These are phyloP conservation scores for Irena cyanogastra DNA, from an alignment of 2,113 vertebrate species.

Conservation along the genomic window DNA sequence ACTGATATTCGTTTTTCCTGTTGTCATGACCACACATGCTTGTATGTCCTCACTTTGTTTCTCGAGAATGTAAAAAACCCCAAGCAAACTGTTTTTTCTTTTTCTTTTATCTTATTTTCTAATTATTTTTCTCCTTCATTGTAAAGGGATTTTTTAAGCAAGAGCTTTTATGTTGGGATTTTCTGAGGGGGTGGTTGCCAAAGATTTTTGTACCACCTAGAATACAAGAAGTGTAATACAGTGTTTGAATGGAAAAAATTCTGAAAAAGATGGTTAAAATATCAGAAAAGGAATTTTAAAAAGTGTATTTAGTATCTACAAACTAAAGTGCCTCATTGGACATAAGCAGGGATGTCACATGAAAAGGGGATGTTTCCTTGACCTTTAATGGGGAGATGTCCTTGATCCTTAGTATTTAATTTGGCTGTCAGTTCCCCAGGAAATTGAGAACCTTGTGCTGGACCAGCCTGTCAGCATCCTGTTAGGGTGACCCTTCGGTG, in stretches of 20 bases:
- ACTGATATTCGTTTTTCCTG: not conserved
- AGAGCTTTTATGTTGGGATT: not conserved
- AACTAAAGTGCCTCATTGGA: not conserved
- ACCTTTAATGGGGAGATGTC: not conserved
- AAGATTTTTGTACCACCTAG: not conserved
- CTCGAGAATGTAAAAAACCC: not conserved
- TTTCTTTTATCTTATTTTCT: not conserved
- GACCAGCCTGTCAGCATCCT: not conserved
- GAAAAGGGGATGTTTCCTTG: not conserved
- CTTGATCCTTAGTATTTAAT: not conserved
- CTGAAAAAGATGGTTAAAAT: not conserved
- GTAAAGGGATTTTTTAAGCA: not conserved
- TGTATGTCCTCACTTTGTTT: not conserved
- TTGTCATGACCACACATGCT: not conserved
- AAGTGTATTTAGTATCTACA: not conserved
- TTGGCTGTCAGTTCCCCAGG: not conserved
- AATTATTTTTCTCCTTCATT: not conserved
- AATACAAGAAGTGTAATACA: not conserved
- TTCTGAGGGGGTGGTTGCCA: not conserved
- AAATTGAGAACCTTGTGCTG: not conserved
- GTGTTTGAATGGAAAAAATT: not conserved
- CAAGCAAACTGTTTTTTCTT: not conserved
- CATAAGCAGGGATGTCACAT: not conserved
- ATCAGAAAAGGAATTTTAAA: not conserved
- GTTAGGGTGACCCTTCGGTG: not conserved